These are phyloP conservation scores for Chaetogeoica ovagalla DNA, from an alignment of 2,888 invertebrate species.

Conservation along the genomic window DNA sequence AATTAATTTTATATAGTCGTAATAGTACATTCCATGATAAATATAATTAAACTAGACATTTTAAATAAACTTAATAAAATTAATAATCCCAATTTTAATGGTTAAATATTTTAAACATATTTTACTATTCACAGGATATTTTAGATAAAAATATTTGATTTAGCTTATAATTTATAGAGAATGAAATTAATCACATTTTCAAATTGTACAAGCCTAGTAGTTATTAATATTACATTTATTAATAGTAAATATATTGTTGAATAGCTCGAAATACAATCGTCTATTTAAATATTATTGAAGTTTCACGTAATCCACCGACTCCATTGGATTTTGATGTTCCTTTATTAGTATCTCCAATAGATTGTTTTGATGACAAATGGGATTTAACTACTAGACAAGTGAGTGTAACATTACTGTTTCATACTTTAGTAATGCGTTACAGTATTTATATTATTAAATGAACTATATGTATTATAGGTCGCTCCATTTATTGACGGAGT, in stretches of 20 bases:
- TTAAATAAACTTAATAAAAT: too few species aligned
- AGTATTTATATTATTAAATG: background rate
- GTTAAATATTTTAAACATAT: background rate
- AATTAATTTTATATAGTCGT: too few species aligned
- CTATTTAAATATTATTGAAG: conserved; percentile 83
- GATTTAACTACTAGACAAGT: conserved; percentile 93
- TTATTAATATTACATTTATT: conserved; percentile 41
- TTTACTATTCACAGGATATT: background rate
- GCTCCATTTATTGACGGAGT: conserved; percentile 89
- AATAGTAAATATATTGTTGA: conserved; percentile 57
- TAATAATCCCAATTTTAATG: too few species aligned
- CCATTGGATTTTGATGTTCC: conserved; percentile 91
- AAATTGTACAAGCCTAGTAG: background rate
- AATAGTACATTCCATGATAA: too few species aligned
- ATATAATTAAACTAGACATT: too few species aligned
- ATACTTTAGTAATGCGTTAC: conserved; percentile 41
- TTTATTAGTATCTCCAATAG: conserved; percentile 72
- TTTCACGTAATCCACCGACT: conserved; percentile 77
- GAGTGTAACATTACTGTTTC: conserved; percentile 56
- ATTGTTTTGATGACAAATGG: conserved; percentile 77
- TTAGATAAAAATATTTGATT: background rate
- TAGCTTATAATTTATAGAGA: too few species aligned
- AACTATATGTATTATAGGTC: conserved; percentile 63
- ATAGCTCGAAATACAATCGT: conserved; percentile 84
- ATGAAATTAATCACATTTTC: too few species aligned